Conservation (phyloP, 2,888 invertebrate genomes). For the Nebria brevicollis region DNA sequence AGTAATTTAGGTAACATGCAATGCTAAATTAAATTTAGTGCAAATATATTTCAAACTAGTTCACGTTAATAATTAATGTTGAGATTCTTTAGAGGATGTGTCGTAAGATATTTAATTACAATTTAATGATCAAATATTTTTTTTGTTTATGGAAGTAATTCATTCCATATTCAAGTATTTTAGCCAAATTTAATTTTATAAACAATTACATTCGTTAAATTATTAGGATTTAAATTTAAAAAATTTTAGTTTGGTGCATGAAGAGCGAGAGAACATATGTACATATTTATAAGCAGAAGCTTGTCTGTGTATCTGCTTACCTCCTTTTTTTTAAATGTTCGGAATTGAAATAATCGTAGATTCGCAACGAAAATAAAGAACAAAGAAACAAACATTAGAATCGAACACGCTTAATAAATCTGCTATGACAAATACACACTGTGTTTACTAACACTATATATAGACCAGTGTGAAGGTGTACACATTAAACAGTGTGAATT, state of each 20-base stretch:
- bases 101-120: too few species aligned
- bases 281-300: conserved; percentile 22
- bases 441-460: neutral
- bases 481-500: neutral
- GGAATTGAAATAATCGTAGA: conserved; percentile 13
- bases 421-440: conserved; percentile 12
- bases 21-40: neutral
- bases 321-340: conserved; percentile 17
- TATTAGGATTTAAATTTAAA: too few species aligned
- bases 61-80: too few species aligned
- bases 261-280: neutral
- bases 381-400: conserved; percentile 29
- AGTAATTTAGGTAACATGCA: neutral
- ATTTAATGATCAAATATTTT: too few species aligned
- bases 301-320: conserved; percentile 19
- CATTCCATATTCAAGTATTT: too few species aligned
- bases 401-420: neutral
- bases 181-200: too few species aligned
- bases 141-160: too few species aligned
- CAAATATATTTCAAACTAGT: neutral
- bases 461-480: neutral
- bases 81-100: too few species aligned
- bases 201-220: too few species aligned
- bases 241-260: neutral
- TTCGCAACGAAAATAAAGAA: conserved; percentile 16